Evolutionary conservation across 2,113 vertebrate species (phyloP).

Genomic region (Etheostoma spectabile): DNA sequence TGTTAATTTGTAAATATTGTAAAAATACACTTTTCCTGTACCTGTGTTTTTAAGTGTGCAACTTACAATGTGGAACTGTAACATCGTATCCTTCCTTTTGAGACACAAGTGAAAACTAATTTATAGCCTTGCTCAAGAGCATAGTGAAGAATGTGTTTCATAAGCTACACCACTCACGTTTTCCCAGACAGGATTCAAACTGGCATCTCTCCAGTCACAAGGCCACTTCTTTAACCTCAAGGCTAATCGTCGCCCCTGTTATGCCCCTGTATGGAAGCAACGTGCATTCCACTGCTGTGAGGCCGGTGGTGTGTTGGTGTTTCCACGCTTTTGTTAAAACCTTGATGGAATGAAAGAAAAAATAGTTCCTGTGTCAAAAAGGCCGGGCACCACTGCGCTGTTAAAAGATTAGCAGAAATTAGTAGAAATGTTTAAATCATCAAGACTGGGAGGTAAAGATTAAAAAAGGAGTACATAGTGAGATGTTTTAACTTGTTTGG

Average conservation of each 20-base stretch:
- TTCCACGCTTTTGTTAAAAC: slow-evolving; percentile 51
- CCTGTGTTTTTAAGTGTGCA: neutral
- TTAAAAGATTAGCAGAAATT: neutral
- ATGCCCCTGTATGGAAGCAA: slow-evolving; percentile 54
- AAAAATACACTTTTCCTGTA: neutral
- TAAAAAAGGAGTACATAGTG: neutral
- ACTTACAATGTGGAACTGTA: neutral
- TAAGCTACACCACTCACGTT: slow-evolving; percentile 10
- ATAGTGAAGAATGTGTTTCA: neutral
- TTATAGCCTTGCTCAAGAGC: slow-evolving; percentile 9
- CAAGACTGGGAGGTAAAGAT: neutral
- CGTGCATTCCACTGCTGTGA: slow-evolving; percentile 42
- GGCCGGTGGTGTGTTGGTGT: slow-evolving; percentile 23
- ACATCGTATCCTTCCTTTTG: neutral
- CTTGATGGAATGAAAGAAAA: slow-evolving; percentile 29
- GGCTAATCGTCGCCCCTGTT: slow-evolving; percentile 27
- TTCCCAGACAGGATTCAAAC: slow-evolving; percentile 28
- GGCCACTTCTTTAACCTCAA: slow-evolving; percentile 27
- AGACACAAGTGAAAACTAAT: neutral
- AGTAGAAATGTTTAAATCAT: neutral
- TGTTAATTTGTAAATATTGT: too few species aligned
- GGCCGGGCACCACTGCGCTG: neutral
- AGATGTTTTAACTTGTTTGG: slow-evolving; percentile 9
- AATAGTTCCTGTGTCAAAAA: slow-evolving; percentile 9
- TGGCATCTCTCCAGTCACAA: slow-evolving; percentile 44